Conservation (phyloP, 1,140 invertebrate species). For the Caligus rogercresseyi region DNA sequence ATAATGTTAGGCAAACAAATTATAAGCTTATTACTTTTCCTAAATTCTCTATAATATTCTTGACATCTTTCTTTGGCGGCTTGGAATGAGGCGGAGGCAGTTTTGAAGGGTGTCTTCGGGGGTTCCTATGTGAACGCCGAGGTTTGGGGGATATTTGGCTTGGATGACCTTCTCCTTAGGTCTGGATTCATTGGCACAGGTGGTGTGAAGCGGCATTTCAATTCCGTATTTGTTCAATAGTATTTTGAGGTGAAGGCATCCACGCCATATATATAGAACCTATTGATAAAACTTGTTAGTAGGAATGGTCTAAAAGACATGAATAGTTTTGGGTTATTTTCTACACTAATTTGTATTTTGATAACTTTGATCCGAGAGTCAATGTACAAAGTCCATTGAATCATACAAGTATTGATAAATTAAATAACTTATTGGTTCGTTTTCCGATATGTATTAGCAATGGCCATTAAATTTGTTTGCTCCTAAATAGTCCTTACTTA, state of each 20-base stretch:
- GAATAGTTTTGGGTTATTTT: no score
- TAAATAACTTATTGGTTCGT: no score
- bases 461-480: no score
- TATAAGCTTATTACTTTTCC: slow-evolving; percentile 3
- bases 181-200: not conserved
- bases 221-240: not conserved
- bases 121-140: not conserved
- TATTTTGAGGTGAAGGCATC: slow-evolving; percentile 71
- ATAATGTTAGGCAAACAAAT: not conserved
- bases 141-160: not conserved
- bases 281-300: not conserved
- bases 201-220: not conserved
- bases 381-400: no score
- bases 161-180: not conserved
- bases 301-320: not conserved
- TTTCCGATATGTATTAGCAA: no score
- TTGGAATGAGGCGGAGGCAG: slow-evolving; percentile 5
- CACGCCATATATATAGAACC: slow-evolving; percentile 37
- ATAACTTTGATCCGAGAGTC: no score
- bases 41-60: slow-evolving; percentile 1
- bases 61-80: slow-evolving; percentile 11
- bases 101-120: slow-evolving; percentile 14
- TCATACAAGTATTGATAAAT: no score
- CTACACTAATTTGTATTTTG: no score
- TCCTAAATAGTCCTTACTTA: no score